Conservation (phyloP, 1,140 invertebrate species). For the Eufriesea mexicana region DNA sequence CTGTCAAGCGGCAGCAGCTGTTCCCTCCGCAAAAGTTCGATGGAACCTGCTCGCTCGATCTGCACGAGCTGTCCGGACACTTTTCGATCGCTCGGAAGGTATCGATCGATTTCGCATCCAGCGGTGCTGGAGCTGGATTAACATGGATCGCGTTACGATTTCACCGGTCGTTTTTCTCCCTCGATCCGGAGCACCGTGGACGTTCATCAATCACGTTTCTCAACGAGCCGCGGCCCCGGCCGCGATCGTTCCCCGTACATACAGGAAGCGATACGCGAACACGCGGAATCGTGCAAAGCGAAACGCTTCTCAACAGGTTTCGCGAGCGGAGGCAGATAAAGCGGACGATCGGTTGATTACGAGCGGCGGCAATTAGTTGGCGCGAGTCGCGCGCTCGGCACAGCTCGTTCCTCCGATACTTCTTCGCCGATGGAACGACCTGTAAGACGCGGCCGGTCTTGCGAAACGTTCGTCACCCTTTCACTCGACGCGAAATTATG, state of each 20-base stretch:
- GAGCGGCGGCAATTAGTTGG: slow-evolving; percentile 40
- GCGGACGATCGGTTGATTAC: slow-evolving; percentile 9
- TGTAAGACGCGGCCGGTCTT: background rate
- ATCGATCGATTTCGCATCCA: background rate
- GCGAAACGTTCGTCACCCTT: slow-evolving; percentile 46
- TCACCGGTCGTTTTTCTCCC: background rate
- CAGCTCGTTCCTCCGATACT: slow-evolving; percentile 17
- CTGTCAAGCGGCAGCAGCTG: too few relatives aligned
- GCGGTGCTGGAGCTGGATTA: background rate
- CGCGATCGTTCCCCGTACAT: background rate
- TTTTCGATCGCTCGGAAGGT: too few relatives aligned
- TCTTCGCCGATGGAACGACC: too few relatives aligned
- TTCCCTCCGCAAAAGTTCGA: too few relatives aligned
- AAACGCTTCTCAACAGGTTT: slow-evolving; percentile 32
- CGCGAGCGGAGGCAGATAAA: slow-evolving; percentile 23
- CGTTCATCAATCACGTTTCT: slow-evolving; percentile 33
- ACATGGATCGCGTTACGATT: slow-evolving; percentile 7
- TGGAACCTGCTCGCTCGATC: too few relatives aligned
- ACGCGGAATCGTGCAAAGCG: slow-evolving; percentile 19
- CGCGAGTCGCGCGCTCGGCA: background rate
- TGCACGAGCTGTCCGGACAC: too few relatives aligned
- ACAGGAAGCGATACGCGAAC: slow-evolving; percentile 16
- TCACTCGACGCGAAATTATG: slow-evolving; percentile 21
- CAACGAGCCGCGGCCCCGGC: background rate
- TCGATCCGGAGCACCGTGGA: background rate